A percentile compares a stretch with the other conserved stretches of the same genome.
phyloP scores from a whole-genome alignment of 2,888 invertebrate genomes.

The Lepidocyrtinus sp. region DNA sequence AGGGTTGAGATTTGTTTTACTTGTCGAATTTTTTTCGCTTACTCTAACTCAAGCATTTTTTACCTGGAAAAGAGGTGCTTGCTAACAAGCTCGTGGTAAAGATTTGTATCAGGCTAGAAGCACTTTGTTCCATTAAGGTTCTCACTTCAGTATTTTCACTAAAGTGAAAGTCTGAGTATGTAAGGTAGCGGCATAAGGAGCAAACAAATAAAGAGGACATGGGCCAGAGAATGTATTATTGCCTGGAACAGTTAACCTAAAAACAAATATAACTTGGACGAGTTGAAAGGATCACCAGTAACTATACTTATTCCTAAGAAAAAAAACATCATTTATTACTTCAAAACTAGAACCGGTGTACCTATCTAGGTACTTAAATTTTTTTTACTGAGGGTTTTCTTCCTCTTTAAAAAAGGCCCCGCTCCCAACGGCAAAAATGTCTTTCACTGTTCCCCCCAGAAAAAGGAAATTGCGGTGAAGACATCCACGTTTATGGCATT shows the following conservation, averaged over 20 bases:
- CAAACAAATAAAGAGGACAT: conserved; percentile 18
- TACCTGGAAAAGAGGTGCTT: not conserved
- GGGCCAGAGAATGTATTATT: conserved; percentile 7
- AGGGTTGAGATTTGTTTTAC: conserved; percentile 12
- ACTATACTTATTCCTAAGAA: not conserved
- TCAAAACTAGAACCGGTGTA: not conserved
- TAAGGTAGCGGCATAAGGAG: not conserved
- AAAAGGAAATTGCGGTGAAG: conserved; percentile 15
- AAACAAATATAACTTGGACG: not conserved
- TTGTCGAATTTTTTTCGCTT: conserved; percentile 14
- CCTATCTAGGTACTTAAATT: not conserved
- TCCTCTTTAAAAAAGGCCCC: conserved; percentile 6
- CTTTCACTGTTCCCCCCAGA: conserved; percentile 4
- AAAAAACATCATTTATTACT: conserved; percentile 14
- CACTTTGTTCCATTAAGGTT: conserved; percentile 18
- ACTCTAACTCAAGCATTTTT: conserved; percentile 15
- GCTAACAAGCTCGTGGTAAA: conserved; percentile 1
- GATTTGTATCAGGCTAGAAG: conserved; percentile 9
- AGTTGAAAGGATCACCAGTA: conserved; percentile 7
- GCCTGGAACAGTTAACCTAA: conserved; percentile 10
- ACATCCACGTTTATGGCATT: conserved; percentile 1
- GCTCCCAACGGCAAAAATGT: conserved; percentile 12
- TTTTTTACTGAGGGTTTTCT: not conserved
- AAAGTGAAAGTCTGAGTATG: not conserved
- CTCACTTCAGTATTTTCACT: not conserved